A percentile compares a stretch with the other conserved stretches of the same genome.
phyloP scores from a whole-genome alignment of 1,140 invertebrate genomes.

The Charaxes varanes region DNA sequence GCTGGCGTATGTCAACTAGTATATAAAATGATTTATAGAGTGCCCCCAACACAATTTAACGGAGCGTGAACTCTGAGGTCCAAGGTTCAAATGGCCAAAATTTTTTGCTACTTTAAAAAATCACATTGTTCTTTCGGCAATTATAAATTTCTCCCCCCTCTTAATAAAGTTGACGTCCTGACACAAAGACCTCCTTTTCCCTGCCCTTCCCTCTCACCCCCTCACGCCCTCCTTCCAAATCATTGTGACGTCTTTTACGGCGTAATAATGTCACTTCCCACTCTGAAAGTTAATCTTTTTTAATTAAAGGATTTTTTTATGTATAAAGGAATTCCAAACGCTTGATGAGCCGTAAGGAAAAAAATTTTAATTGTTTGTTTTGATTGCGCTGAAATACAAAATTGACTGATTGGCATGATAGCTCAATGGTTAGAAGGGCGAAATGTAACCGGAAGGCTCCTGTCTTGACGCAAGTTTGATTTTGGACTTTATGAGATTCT shows the following conservation, averaged over 20 bases:
- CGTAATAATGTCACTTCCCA: conserved; percentile 7
- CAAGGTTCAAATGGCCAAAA: conserved; percentile 14
- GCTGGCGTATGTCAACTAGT: too few relatives aligned
- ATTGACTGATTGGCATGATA: too few relatives aligned
- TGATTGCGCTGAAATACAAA: too few relatives aligned
- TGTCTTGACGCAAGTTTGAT: too few relatives aligned
- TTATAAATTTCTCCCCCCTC: conserved; percentile 20
- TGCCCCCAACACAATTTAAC: conserved; percentile 17
- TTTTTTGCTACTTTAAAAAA: conserved; percentile 18
- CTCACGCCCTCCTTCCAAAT: neutral
- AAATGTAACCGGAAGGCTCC: too few relatives aligned
- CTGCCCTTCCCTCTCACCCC: neutral
- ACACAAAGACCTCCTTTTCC: conserved; percentile 18
- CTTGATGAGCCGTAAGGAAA: too few relatives aligned
- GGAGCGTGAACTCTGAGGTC: conserved; percentile 13
- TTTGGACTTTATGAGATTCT: too few relatives aligned
- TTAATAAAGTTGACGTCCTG: conserved; percentile 23
- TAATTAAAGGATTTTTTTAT: conserved; percentile 4
- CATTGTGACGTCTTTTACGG: conserved; percentile 7
- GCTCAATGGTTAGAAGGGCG: too few relatives aligned
- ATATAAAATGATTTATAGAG: conserved; percentile 15
- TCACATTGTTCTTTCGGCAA: conserved; percentile 21
- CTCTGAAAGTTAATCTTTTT: conserved; percentile 6
- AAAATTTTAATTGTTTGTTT: too few relatives aligned
- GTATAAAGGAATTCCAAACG: too few relatives aligned